Evolutionary conservation across 2,888 invertebrate species (phyloP).

Genomic region (Phaedon cochleariae): DNA sequence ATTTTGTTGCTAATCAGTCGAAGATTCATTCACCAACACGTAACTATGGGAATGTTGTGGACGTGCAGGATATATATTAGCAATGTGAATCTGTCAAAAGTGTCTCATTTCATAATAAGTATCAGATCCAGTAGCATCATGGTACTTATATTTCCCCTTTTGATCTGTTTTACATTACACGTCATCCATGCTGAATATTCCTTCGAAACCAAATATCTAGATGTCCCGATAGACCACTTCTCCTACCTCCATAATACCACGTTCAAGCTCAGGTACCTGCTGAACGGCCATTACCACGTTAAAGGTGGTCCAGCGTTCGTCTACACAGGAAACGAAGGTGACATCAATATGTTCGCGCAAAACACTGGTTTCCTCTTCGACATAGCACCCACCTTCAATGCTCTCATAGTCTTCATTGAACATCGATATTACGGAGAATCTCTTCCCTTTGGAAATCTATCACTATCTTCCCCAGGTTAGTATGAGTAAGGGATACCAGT

Average conservation of each 20-base stretch:
- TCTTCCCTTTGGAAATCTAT: conserved; percentile 84
- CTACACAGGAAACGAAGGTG: conserved; percentile 96
- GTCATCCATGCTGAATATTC: conserved; percentile 8
- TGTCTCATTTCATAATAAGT: no score
- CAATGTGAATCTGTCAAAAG: no score
- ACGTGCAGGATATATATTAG: no score
- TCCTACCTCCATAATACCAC: conserved; percentile 75
- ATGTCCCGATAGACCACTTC: conserved; percentile 87
- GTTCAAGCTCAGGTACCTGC: conserved; percentile 82
- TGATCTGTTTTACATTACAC: not conserved
- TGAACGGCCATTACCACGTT: conserved; percentile 79
- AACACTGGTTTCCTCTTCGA: conserved; percentile 97
- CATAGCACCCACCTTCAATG: conserved; percentile 79
- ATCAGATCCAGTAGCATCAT: not conserved
- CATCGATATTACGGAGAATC: conserved; percentile 95
- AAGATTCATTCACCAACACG: no score
- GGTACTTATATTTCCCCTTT: not conserved
- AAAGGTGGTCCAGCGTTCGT: conserved; percentile 85
- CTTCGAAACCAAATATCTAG: conserved; percentile 61
- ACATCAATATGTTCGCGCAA: conserved; percentile 86
- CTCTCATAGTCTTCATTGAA: conserved; percentile 90
- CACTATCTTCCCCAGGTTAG: conserved; percentile 55
- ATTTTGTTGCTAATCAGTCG: no score
- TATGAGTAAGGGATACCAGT: no score
- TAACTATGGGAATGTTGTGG: no score